Evolutionary conservation across 2,797 vertebrate species (phyloP).

Genomic region (Rhodeus uyekii): DNA sequence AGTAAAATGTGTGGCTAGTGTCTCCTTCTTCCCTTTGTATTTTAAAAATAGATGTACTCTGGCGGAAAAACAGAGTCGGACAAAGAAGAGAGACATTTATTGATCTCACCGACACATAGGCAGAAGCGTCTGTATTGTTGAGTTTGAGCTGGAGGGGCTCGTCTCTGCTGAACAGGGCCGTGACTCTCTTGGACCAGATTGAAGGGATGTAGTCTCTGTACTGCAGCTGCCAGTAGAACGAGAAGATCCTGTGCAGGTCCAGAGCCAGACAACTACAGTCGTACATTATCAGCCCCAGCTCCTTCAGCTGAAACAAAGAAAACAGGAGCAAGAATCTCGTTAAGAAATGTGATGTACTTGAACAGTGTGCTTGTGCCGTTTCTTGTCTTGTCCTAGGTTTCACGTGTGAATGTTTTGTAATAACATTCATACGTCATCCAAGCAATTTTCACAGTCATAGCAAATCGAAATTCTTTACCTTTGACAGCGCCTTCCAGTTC

Average conservation of each 20-base stretch:
- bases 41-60: conserved; percentile 23
- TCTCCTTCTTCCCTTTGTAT: background rate
- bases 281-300: conserved; percentile 90
- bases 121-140: conserved; percentile 85
- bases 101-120: conserved; percentile 89
- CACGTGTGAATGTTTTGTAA: background rate
- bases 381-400: too few relatives aligned
- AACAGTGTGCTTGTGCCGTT: background rate
- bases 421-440: background rate
- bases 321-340: background rate
- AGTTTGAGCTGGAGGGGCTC: conserved; percentile 80
- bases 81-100: background rate
- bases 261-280: conserved; percentile 94
- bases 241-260: conserved; percentile 88
- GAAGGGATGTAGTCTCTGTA: conserved; percentile 79
- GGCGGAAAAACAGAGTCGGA: conserved; percentile 33
- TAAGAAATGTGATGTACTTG: background rate
- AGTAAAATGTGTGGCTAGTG: background rate
- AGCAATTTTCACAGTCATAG: too few relatives aligned
- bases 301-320: conserved; percentile 86
- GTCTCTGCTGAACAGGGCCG: conserved; percentile 86
- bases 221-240: conserved; percentile 81
- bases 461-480: conserved; percentile 72
- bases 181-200: conserved; percentile 93
- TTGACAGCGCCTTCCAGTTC: conserved; percentile 92